phyloP scores from a whole-genome alignment of 1,140 invertebrate species.

The Zaprionus taronus region DNA sequence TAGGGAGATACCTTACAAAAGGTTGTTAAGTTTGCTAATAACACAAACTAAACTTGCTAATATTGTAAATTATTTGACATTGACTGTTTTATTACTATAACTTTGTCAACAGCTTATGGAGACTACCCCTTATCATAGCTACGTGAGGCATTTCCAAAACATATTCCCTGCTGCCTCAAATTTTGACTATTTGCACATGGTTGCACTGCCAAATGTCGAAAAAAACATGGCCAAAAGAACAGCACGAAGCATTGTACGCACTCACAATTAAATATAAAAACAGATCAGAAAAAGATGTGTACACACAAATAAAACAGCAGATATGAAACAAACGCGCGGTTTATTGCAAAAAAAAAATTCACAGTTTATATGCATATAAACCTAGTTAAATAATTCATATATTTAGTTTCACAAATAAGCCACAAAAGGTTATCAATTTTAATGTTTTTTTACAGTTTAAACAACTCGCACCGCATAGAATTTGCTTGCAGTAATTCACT shows the following conservation, averaged over 20 bases:
- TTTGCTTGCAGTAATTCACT: not conserved
- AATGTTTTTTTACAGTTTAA: not conserved
- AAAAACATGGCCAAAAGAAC: slow-evolving; percentile 45
- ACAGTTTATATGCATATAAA: not conserved
- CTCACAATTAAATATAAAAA: slow-evolving; percentile 15
- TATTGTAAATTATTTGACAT: not conserved
- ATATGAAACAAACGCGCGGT: not conserved
- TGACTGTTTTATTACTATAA: not conserved
- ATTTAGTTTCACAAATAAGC: not conserved
- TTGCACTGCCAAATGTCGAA: slow-evolving; percentile 14
- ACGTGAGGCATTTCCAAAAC: not conserved
- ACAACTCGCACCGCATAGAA: too few relatives aligned
- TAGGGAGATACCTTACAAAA: too few relatives aligned
- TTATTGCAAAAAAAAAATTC: not conserved
- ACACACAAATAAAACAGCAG: slow-evolving; percentile 25
- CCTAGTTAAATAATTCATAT: slow-evolving; percentile 1
- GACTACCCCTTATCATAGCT: not conserved
- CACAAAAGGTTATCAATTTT: not conserved
- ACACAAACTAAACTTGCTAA: not conserved
- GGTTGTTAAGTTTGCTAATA: too few relatives aligned
- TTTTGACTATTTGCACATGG: slow-evolving; percentile 41
- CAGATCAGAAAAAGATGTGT: not conserved
- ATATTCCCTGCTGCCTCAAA: slow-evolving; percentile 33
- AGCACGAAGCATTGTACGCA: slow-evolving; percentile 11
- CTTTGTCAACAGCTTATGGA: not conserved